Conservation (phyloP, 2,113 vertebrate genomes). For the Otolemur garnettii region DNA sequence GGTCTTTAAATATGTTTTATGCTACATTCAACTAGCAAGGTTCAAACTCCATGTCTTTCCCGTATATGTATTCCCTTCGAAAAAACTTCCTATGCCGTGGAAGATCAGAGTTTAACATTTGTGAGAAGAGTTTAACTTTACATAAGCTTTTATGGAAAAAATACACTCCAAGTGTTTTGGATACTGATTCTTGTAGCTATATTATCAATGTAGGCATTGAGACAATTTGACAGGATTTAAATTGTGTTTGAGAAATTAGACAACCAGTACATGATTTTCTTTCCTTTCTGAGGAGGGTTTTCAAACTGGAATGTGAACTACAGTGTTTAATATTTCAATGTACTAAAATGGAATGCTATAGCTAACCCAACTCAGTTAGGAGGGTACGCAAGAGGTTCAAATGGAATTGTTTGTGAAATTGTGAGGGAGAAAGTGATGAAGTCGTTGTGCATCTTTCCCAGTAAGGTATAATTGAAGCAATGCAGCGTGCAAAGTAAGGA, state of each 20-base stretch:
- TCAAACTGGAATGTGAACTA: not conserved
- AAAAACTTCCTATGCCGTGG: not conserved
- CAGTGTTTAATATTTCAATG: not conserved
- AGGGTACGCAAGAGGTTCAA: not conserved
- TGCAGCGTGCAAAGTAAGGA: not conserved
- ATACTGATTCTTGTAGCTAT: not conserved
- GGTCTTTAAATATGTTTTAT: not conserved
- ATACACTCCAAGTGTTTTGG: not conserved
- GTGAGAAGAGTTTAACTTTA: conserved; percentile 24
- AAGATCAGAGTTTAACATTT: not conserved
- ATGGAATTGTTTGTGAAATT: not conserved
- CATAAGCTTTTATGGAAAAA: conserved; percentile 33
- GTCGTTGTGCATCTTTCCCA: accelerated
- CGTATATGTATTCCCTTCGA: conserved; percentile 35
- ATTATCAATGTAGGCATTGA: not conserved
- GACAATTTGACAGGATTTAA: not conserved
- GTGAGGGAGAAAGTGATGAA: not conserved
- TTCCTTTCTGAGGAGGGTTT: not conserved
- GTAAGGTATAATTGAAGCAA: not conserved
- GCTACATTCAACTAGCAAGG: not conserved
- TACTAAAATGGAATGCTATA: not conserved
- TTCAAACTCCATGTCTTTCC: not conserved
- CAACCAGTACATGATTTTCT: accelerated
- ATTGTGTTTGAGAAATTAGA: not conserved
- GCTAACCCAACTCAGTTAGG: not conserved